Evolutionary conservation across 2,113 vertebrate species (phyloP), one percentile per base, ranked within the genome.

Genomic region (Xyrauchen texanus): DNA sequence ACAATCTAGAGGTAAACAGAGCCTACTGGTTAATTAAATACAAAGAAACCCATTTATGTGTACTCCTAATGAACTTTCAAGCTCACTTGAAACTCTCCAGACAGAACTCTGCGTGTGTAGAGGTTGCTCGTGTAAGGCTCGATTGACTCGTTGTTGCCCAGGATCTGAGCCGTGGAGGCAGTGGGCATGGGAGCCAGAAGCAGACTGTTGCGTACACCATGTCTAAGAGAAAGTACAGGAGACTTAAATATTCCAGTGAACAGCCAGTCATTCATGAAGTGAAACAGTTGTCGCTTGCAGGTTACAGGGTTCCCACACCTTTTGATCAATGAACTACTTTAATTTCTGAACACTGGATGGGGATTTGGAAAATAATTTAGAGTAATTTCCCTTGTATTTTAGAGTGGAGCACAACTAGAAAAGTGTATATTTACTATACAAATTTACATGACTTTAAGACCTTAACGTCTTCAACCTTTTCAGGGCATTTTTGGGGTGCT

Each of bases 81-180:
- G 13, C 49, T 16, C 45, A 98, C 98, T 97, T 99, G 98, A 86
- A 99, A 99, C 91, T 99, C 98, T 76, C 98, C 98, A 0, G 97
- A 99, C 60, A 99, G 94, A 5, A 99, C 98, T 66, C 98, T 90
- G 77, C 97, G 96, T 0, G 97, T 99, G 85, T 99, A 99, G 91
- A 99, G 95, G 90, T 99, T 99, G 83, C 98, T 99, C 84, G 98
- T 99, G 83, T 98, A 99, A 21, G 98, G 93, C 86, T 99, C 98
- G 3, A 99, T 96, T 67, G 98, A 98, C 68, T 99, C 98, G 0
- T 99, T 98, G 86, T 99, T 99, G 21, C 98, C 98, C 87, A 99
- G 82, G 84, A 99, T 99, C 93, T 99, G 98, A 75, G 98, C 98
- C 4, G 98, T 99, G 68, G 98, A 98, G 4, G 98, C 98, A 0